These are phyloP conservation scores for Calliscelio sp. DNA, from an alignment of 2,888 invertebrate species.

Conservation along the genomic window DNA sequence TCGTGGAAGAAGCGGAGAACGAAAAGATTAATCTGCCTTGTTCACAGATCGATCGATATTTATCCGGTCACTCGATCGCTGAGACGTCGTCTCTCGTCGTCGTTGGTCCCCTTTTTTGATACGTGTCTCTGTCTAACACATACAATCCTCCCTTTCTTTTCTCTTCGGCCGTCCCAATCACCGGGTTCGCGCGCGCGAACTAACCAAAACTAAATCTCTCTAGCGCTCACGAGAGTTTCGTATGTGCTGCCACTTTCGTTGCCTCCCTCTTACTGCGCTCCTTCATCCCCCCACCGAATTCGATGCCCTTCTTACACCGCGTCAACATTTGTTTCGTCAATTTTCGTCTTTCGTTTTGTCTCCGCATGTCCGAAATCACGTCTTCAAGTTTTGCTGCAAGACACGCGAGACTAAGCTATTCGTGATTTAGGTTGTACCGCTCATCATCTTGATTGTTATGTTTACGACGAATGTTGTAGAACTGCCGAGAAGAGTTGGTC, in stretches of 20 bases:
- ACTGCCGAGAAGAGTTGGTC: too few species aligned
- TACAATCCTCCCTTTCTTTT: slow-evolving; percentile 76
- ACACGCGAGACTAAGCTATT: slow-evolving; percentile 21
- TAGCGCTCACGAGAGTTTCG: slow-evolving; percentile 76
- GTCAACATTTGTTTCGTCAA: slow-evolving; percentile 63
- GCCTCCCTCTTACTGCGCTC: slow-evolving; percentile 68
- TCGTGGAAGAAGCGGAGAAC: slow-evolving; percentile 16
- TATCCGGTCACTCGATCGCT: slow-evolving; percentile 60
- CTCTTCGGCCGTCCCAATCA: slow-evolving; percentile 84
- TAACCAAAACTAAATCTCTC: slow-evolving; percentile 84
- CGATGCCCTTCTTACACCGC: slow-evolving; percentile 68
- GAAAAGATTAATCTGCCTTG: too few species aligned
- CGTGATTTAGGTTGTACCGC: slow-evolving; percentile 15
- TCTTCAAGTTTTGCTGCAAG: slow-evolving; percentile 10
- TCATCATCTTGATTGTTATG: slow-evolving; percentile 21
- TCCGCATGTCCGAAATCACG: slow-evolving; percentile 29
- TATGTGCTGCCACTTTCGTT: slow-evolving; percentile 73
- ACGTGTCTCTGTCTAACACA: slow-evolving; percentile 65
- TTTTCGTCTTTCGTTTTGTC: slow-evolving; percentile 65
- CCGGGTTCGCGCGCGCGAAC: slow-evolving; percentile 86
- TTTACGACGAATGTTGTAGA: slow-evolving; percentile 6
- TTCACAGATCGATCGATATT: slow-evolving; percentile 37
- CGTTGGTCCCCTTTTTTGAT: slow-evolving; percentile 56
- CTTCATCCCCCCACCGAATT: slow-evolving; percentile 69
- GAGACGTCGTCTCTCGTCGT: slow-evolving; percentile 57